phyloP scores from a whole-genome alignment of 35 echinoderm and acorn worm genomes.

The Ophioderma brevispina region DNA sequence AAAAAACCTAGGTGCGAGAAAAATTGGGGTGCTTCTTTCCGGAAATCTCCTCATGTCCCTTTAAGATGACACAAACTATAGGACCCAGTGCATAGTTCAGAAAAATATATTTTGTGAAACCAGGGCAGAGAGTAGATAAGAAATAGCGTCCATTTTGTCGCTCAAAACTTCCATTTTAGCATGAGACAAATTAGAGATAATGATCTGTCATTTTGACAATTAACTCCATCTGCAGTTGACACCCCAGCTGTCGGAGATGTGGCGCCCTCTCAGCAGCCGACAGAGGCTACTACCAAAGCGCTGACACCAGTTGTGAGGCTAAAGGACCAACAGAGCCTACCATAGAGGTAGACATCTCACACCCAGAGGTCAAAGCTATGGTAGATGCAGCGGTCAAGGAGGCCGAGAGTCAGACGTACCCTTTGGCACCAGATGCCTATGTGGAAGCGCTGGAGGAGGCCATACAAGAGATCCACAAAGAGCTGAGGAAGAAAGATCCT shows the following conservation, averaged over 20 bases:
- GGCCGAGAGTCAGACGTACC: constrained; percentile 78
- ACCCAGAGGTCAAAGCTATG: constrained; percentile 76
- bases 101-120: no score
- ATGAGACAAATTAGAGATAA: no score
- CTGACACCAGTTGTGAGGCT: neutral
- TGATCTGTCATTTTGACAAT: neutral
- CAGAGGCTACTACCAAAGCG: constrained; percentile 45
- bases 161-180: no score
- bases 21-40: no score
- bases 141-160: no score
- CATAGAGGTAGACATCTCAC: constrained; percentile 62
- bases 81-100: no score
- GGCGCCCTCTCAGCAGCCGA: constrained; percentile 48
- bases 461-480: constrained; percentile 79
- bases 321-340: neutral
- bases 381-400: constrained; percentile 65
- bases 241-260: constrained; percentile 32
- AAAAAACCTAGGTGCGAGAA: no score
- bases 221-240: constrained; percentile 10
- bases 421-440: constrained; percentile 83
- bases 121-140: no score
- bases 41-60: no score
- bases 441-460: constrained; percentile 86
- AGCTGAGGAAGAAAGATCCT: constrained; percentile 63
- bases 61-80: no score